These are phyloP conservation scores for Camponotus pennsylvanicus DNA, from an alignment of 1,140 invertebrate genomes.

Conservation along the genomic window DNA sequence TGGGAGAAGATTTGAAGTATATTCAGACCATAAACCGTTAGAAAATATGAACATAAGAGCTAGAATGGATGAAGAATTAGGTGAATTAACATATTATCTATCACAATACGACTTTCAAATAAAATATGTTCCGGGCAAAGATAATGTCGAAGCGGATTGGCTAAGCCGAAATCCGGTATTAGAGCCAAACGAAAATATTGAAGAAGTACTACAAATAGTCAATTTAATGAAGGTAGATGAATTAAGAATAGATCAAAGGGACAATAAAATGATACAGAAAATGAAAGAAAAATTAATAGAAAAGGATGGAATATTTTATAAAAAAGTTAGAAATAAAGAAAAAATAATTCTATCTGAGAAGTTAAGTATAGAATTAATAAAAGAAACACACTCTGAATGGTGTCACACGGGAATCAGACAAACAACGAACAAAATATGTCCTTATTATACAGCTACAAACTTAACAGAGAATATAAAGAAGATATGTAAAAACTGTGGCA, in stretches of 20 bases:
- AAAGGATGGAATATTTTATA: conserved; percentile 23
- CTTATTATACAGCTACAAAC: conserved; percentile 31
- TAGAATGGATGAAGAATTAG: not conserved
- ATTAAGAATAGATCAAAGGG: conserved; percentile 1
- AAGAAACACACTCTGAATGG: no score
- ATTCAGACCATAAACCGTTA: conserved; percentile 2
- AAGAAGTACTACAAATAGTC: conserved; percentile 33
- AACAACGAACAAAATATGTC: no score
- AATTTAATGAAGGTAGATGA: conserved; percentile 42
- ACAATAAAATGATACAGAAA: conserved; percentile 5
- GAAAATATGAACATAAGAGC: conserved; percentile 31
- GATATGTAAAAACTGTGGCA: conserved; percentile 25
- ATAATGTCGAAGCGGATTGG: conserved; percentile 21
- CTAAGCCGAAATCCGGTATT: conserved; percentile 4
- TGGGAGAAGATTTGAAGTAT: not conserved
- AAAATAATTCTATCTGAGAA: conserved; percentile 23
- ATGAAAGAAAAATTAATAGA: not conserved
- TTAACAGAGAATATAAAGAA: conserved; percentile 42
- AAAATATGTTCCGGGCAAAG: conserved; percentile 5
- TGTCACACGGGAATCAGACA: no score
- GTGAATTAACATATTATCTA: no score
- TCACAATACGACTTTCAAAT: not conserved
- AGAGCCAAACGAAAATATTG: not conserved
- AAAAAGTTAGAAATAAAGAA: conserved; percentile 18
- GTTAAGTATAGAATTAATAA: no score